A percentile compares a stretch with the other conserved stretches of the same genome.
Conservation (phyloP, 2,888 invertebrate species). For the Lamproptera curius region DNA sequence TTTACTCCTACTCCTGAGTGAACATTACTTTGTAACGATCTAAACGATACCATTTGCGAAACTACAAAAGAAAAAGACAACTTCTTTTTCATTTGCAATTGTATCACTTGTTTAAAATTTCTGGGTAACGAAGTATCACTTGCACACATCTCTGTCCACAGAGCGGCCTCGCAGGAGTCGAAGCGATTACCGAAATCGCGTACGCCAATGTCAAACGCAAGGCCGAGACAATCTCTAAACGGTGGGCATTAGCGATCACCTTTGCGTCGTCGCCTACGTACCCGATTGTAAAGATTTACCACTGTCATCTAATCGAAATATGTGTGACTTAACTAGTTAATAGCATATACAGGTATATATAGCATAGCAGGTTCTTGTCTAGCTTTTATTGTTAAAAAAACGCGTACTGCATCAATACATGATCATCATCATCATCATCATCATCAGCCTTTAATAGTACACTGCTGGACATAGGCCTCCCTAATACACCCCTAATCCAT, state of each 20-base stretch:
- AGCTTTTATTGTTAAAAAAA: neutral
- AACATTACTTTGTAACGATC: too few species aligned
- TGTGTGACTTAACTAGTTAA: neutral
- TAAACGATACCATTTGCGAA: too few species aligned
- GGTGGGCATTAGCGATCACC: conserved; percentile 36
- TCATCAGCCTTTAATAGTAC: too few species aligned
- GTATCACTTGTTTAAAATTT: too few species aligned
- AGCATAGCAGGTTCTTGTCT: too few species aligned
- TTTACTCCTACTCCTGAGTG: too few species aligned
- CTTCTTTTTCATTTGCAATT: too few species aligned
- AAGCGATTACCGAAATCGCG: conserved; percentile 56
- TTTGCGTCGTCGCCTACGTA: conserved; percentile 37
- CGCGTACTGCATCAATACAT: too few species aligned
- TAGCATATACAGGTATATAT: neutral
- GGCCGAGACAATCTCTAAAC: conserved; percentile 46
- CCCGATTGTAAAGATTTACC: conserved; percentile 33
- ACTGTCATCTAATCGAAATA: neutral
- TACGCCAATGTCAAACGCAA: conserved; percentile 66
- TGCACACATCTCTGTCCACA: neutral
- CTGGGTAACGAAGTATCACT: neutral
- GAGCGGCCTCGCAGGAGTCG: conserved; percentile 42
- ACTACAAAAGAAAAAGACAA: too few species aligned
- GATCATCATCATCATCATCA: too few species aligned
- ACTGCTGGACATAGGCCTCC: too few species aligned
- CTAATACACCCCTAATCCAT: too few species aligned